phyloP scores from a whole-genome alignment of 2,888 invertebrate species.

The Agrotis puta region DNA sequence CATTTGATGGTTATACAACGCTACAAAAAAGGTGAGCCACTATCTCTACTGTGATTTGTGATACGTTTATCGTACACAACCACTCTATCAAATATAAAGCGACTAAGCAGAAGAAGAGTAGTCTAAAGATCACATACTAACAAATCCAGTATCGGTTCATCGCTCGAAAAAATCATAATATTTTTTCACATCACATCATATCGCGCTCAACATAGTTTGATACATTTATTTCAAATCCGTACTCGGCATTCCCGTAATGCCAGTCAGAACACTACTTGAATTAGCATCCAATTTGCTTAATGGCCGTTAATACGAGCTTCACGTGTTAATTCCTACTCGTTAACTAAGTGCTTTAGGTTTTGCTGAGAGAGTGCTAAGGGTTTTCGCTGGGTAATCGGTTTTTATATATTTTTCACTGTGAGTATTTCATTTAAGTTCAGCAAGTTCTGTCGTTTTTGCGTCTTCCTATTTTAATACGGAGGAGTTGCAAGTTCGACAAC shows the following conservation, averaged over 20 bases:
- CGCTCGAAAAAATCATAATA: background rate
- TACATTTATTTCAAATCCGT: constrained; percentile 41
- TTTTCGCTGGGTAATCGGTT: constrained; percentile 38
- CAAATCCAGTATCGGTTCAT: background rate
- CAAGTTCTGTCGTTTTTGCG: background rate
- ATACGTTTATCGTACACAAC: too few relatives aligned
- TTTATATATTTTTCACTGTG: constrained; percentile 7
- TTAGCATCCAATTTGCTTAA: constrained; percentile 81
- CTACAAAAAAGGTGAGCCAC: too few relatives aligned
- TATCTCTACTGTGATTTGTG: too few relatives aligned
- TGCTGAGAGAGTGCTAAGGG: constrained; percentile 35
- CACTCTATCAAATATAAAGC: too few relatives aligned
- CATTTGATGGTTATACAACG: too few relatives aligned
- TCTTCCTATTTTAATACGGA: background rate
- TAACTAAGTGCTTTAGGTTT: constrained; percentile 64
- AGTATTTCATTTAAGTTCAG: background rate
- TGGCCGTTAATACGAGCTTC: constrained; percentile 71
- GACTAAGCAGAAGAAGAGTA: background rate
- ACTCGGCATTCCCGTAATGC: constrained; percentile 41
- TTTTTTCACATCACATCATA: background rate
- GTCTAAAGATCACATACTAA: background rate
- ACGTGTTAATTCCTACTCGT: constrained; percentile 74
- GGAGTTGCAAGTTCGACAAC: too few relatives aligned
- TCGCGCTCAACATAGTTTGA: constrained; percentile 29
- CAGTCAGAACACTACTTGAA: constrained; percentile 69